Percentiles rank a stretch among this genome's conserved stretches.
These are phyloP conservation scores for Prunella fulvescens DNA, from an alignment of 2,113 vertebrate species.

Conservation along the genomic window DNA sequence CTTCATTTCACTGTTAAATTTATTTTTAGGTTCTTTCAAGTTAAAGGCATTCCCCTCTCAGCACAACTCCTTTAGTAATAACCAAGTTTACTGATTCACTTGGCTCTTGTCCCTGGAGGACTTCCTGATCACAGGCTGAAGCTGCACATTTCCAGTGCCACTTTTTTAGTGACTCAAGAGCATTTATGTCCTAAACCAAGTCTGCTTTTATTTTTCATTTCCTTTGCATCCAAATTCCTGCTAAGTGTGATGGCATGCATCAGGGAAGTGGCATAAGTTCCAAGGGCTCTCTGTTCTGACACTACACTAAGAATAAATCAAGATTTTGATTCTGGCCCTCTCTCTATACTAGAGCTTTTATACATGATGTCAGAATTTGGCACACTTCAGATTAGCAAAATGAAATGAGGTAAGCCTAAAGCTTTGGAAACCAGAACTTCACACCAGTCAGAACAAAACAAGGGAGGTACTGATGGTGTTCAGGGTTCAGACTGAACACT, in stretches of 20 bases:
- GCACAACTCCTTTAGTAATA: not conserved
- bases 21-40: not conserved
- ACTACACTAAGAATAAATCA: not conserved
- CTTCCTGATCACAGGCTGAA: not conserved
- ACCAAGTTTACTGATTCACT: not conserved
- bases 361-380: conserved; percentile 26
- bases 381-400: not conserved
- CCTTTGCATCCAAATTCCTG: not conserved
- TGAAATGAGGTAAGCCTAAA: not conserved
- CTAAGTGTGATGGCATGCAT: not conserved
- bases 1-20: not conserved
- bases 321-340: not conserved
- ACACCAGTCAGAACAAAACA: not conserved
- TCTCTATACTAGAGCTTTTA: not conserved
- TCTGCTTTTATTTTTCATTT: not conserved
- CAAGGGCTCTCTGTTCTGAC: not conserved
- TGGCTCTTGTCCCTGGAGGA: not conserved
- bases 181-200: not conserved
- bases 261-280: not conserved
- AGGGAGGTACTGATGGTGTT: not conserved
- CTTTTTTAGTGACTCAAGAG: not conserved
- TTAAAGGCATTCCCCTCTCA: not conserved
- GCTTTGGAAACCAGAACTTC: not conserved
- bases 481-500: not conserved
- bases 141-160: not conserved